Conservation (phyloP, 2,888 invertebrate species). For the Beris chalybata region DNA sequence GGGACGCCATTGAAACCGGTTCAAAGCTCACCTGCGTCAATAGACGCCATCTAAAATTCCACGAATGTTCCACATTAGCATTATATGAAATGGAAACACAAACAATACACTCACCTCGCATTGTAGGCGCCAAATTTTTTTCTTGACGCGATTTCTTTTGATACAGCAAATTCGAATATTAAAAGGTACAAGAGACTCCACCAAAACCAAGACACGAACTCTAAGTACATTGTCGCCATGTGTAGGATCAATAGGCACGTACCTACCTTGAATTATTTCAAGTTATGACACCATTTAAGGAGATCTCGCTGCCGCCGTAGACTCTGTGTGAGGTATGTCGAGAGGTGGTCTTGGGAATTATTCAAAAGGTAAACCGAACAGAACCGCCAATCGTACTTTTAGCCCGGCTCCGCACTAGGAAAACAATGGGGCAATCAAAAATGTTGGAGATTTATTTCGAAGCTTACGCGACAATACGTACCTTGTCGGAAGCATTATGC, state of each 20-base stretch:
- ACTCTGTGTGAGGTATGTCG: conserved; percentile 35
- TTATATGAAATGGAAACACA: conserved; percentile 23
- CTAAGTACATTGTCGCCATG: conserved; percentile 1
- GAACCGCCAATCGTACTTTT: conserved; percentile 13
- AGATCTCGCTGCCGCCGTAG: conserved; percentile 33
- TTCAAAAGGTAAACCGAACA: conserved; percentile 27
- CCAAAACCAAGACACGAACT: neutral
- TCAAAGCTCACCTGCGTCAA: conserved; percentile 35
- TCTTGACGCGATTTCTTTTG: conserved; percentile 1
- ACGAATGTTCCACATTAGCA: conserved; percentile 29
- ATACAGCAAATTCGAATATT: no score
- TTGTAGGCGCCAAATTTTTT: conserved; percentile 25
- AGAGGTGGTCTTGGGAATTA: conserved; percentile 37
- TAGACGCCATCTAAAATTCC: conserved; percentile 35
- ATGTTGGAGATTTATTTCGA: conserved; percentile 35
- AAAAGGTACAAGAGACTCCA: neutral
- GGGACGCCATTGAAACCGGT: conserved; percentile 34
- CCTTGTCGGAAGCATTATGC: conserved; percentile 4
- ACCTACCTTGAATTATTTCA: conserved; percentile 9
- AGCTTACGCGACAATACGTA: conserved; percentile 29
- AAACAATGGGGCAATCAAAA: conserved; percentile 38
- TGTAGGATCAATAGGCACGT: conserved; percentile 10
- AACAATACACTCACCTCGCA: conserved; percentile 9
- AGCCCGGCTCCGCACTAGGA: conserved; percentile 23
- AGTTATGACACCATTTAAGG: conserved; percentile 37